Evolutionary conservation across 2,113 vertebrate genomes (phyloP).

Genomic region (Rana temporaria): DNA sequence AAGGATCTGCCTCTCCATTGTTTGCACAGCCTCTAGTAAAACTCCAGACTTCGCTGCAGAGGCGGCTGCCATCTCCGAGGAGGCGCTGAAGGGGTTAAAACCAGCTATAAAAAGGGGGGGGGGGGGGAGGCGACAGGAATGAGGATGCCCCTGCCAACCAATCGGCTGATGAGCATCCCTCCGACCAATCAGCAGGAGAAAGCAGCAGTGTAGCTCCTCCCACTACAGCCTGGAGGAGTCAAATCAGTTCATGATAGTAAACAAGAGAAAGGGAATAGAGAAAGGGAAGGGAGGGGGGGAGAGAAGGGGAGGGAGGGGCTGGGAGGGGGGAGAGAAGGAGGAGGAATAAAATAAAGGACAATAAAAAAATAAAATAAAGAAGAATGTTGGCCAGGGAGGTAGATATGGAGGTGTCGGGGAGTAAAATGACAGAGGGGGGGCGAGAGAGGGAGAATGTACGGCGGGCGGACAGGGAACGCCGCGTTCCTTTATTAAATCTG

Average conservation of each 20-base stretch:
- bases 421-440: background rate
- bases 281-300: background rate
- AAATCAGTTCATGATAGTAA: constrained; percentile 56
- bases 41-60: background rate
- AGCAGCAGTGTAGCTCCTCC: background rate
- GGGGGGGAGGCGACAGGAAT: background rate
- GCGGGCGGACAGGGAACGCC: background rate
- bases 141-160: background rate
- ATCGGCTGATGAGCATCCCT: background rate
- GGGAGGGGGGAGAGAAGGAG: background rate
- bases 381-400: background rate
- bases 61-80: background rate
- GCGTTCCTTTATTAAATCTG: constrained; percentile 1
- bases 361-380: background rate
- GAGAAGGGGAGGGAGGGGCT: background rate
- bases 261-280: constrained; percentile 20
- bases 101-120: background rate
- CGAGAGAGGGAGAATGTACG: background rate
- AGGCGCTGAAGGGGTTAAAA: constrained; percentile 30
- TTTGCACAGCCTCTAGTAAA: background rate
- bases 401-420: background rate
- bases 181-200: constrained; percentile 7
- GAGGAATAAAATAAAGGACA: background rate
- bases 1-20: background rate
- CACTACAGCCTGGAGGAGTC: constrained; percentile 51